Base-by-base conservation (phyloP, 2,113 vertebrate genomes). In the Cyanistes caeruleus region DNA sequence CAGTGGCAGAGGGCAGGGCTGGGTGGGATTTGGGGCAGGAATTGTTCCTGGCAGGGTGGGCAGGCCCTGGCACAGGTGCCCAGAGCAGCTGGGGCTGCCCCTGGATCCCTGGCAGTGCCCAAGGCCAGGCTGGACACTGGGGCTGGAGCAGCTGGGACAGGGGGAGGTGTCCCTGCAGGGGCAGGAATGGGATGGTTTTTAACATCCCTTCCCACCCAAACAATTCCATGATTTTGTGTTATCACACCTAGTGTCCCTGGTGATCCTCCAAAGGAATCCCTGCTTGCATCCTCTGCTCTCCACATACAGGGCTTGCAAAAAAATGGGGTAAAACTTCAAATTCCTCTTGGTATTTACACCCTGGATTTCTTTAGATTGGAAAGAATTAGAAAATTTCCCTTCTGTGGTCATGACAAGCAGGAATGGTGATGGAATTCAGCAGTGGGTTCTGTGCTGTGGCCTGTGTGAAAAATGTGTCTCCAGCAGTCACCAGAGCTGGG, bases 401-500 rank as follows among this genome's bases (percentile, higher is more conserved):
- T 28, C 21, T 31, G 11, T 49, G 43, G 3, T 68, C 20, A 7
- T 19, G 48, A 2, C 17, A 9, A 77, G 10, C 3, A 24, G 31
- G 39, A 68, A 3, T 1, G 23, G 27, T 33, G 63, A 15, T 44
- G 39, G 84, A 18, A 37, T 63, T 39, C 37, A 43, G 5, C 52
- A 4, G 19, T 0, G 0, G 16, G 12, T 11, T 37, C 35, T 10
- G 68, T 37, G 33, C 46, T 67, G 46, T 8, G 19, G 18, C 60
- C 28, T 31, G 24, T 3, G 33, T 37, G 46, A 15, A 23, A 15
- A 52, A 9, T 1, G 37, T 37, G 10, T 46, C 83, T 43, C 25
- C 1, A 5, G 15, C 11, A 13, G 58, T 37, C 7, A 1, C 33
- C 74, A 27, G 4, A 31, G 79, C 31, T 5, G 15, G 23, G 39